Conservation (phyloP, 1,140 invertebrate species). For the Heliconius hewitsoni region DNA sequence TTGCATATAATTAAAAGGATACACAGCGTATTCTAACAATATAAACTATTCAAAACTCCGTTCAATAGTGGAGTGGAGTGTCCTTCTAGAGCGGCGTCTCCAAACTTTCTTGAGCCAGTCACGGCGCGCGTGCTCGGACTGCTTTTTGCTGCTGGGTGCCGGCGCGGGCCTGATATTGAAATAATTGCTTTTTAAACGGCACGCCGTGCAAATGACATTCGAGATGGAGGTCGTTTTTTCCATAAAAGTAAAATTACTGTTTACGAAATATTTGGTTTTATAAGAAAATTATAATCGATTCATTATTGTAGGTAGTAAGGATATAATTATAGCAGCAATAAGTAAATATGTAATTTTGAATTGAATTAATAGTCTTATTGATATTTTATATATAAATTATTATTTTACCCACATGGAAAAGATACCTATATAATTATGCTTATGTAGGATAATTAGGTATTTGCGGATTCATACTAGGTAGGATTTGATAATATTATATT, state of each 20-base stretch:
- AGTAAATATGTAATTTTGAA: background rate
- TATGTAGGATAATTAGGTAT: background rate
- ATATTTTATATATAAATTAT: no score
- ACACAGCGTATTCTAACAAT: background rate
- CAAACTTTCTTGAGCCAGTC: slow-evolving; percentile 69
- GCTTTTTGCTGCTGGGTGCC: slow-evolving; percentile 73
- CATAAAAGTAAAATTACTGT: slow-evolving; percentile 66
- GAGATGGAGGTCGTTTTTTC: slow-evolving; percentile 78
- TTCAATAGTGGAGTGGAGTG: slow-evolving; percentile 38
- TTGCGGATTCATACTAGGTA: no score
- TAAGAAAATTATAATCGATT: slow-evolving; percentile 30
- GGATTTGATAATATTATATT: no score
- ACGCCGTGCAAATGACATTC: slow-evolving; percentile 81
- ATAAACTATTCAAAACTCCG: slow-evolving; percentile 17
- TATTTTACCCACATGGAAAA: background rate
- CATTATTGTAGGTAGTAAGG: background rate
- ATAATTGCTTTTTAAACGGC: slow-evolving; percentile 81
- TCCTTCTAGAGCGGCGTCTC: slow-evolving; percentile 58
- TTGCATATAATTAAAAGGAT: background rate
- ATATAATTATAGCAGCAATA: background rate
- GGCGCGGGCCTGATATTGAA: slow-evolving; percentile 77
- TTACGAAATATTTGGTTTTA: slow-evolving; percentile 69
- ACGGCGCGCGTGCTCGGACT: slow-evolving; percentile 67
- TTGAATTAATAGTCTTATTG: background rate
- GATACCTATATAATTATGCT: background rate